Base-by-base conservation (phyloP, 2,113 vertebrate genomes). In the Mystacornis crossleyi region DNA sequence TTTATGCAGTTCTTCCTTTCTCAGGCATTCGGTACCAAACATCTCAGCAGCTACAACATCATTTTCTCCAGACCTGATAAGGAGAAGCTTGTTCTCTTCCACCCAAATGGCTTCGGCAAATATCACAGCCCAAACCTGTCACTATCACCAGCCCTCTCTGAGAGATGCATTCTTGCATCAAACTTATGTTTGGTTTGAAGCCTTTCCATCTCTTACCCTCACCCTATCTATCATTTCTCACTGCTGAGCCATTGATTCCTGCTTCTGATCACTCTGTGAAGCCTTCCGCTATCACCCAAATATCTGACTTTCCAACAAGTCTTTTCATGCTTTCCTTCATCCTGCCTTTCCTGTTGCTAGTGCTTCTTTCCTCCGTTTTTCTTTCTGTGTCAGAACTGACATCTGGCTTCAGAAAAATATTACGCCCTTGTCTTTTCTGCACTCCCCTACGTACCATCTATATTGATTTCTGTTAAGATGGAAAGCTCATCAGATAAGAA, bases 1-100 rank as follows among this genome's bases (percentile, higher is more conserved):
- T 33, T 79, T 75, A 5, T 50, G 55, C 42, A 82, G 61, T 31
- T 47, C 42, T 73, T 69, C 62, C 88, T 77, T 82, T 77, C 64
- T 54, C 43, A 53, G 26, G 36, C 36, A 77, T 31, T 45, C 0
- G 0, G 38, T n/a, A 34, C 23, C 2, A 1, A 88, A 50, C 42
- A 77, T 14, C 29, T 90, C 57, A 25, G 53, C 20, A 34, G 69
- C 50, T 85, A 31, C 6, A 5, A 25, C 20, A 69, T 29, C 0
- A 9, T 54, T 77, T 82, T n/a, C 26, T 62, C 67, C 40, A 58
- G 20, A 26, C 45, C 18, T 3, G 1, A 61, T 38, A 66, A 38
- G 66, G 18, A 72, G 23, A 66, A 83, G 15, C 34, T 89, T 74
- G 18, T 23, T 62, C 34, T 66, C 71, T 65, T 64, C 58, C 34